Conservation (phyloP, 2,113 vertebrate genomes). For the Cacatua alba region DNA sequence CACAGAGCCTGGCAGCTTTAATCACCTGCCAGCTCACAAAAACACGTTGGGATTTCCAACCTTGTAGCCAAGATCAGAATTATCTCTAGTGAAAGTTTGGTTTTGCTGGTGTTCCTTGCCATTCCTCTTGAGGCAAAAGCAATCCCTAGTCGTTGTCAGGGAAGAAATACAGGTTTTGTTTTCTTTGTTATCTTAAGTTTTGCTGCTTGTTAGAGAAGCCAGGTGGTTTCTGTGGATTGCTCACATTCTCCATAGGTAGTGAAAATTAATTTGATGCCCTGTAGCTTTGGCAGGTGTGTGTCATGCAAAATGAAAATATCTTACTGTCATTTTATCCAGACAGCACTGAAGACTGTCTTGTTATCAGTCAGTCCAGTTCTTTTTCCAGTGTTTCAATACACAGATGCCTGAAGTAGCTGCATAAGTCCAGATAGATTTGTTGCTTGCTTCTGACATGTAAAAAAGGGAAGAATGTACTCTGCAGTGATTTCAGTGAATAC, state of each 20-base stretch:
- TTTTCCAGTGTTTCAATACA: not conserved
- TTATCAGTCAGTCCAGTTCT: not conserved
- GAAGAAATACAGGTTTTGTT: not conserved
- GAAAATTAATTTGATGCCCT: slow-evolving; percentile 19
- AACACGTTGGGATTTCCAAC: not conserved
- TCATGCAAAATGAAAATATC: not conserved
- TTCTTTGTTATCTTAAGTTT: not conserved
- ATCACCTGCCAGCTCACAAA: slow-evolving; percentile 32
- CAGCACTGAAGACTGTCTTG: not conserved
- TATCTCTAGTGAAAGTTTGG: not conserved
- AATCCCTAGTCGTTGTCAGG: not conserved
- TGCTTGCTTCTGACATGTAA: not conserved
- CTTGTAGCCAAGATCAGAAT: not conserved
- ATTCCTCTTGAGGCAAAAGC: not conserved
- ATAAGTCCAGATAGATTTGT: not conserved
- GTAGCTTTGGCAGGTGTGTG: slow-evolving; percentile 1
- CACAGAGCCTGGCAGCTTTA: not conserved
- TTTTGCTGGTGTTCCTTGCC: not conserved
- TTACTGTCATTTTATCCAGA: not conserved
- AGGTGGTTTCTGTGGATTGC: not conserved
- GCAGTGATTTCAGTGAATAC: not conserved
- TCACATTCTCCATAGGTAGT: not conserved
- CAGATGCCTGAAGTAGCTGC: not conserved
- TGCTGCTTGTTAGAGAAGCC: not conserved
- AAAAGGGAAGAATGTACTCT: not conserved